These are phyloP conservation scores for Perithous albicinctus DNA, from an alignment of 2,888 invertebrate genomes.

Conservation along the genomic window DNA sequence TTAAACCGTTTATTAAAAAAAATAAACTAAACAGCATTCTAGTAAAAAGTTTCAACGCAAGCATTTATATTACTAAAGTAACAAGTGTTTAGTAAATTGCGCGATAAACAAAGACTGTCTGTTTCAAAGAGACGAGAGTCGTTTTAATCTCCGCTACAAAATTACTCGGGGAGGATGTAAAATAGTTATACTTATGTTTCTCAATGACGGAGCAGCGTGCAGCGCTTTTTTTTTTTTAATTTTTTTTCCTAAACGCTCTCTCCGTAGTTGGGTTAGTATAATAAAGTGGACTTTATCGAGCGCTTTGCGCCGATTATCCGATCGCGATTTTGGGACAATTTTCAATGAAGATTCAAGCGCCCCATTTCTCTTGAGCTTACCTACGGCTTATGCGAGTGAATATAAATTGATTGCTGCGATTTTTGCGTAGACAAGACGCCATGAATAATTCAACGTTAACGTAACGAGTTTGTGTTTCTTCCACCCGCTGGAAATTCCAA, in stretches of 20 bases:
- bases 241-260: neutral
- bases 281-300: slow-evolving; percentile 20
- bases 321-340: neutral
- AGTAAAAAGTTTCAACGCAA: neutral
- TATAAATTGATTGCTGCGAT: slow-evolving; percentile 52
- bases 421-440: slow-evolving; percentile 49
- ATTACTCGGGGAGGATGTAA: neutral
- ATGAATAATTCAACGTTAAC: slow-evolving; percentile 69
- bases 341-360: slow-evolving; percentile 15
- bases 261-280: slow-evolving; percentile 1
- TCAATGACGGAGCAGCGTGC: neutral
- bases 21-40: neutral
- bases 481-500: slow-evolving; percentile 13
- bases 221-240: slow-evolving; percentile 4
- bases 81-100: neutral
- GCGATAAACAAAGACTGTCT: neutral
- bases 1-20: too few species aligned
- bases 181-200: neutral
- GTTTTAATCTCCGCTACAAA: neutral
- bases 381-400: slow-evolving; percentile 36
- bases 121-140: neutral
- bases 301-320: neutral
- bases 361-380: slow-evolving; percentile 18
- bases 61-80: neutral
- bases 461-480: slow-evolving; percentile 59